phyloP scores from a whole-genome alignment of 2,888 invertebrate species.

The Xestia sexstrigata region DNA sequence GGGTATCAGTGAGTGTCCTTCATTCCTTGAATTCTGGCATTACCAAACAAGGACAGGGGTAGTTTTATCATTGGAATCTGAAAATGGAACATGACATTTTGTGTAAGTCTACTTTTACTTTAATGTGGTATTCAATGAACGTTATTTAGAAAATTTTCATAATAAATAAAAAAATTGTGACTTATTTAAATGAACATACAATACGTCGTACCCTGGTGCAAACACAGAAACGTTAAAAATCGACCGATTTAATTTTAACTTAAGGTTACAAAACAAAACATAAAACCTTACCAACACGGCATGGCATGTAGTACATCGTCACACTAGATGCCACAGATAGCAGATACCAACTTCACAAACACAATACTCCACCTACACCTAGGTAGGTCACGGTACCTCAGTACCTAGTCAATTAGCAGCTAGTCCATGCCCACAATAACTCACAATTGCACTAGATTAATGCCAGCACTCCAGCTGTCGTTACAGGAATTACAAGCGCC shows the following conservation, averaged over 20 bases:
- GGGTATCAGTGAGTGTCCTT: background rate
- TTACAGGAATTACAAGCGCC: conserved; percentile 65
- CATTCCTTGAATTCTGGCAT: background rate
- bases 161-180: background rate
- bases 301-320: too few relatives aligned
- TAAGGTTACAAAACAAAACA: background rate
- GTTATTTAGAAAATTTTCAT: too few relatives aligned
- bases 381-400: conserved; percentile 17
- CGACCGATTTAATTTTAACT: background rate
- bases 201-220: too few relatives aligned
- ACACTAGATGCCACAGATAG: background rate
- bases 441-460: conserved; percentile 71
- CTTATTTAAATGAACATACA: background rate
- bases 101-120: too few relatives aligned
- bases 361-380: conserved; percentile 34
- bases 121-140: background rate
- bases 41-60: background rate
- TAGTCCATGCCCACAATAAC: conserved; percentile 64
- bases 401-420: conserved; percentile 57
- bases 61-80: background rate
- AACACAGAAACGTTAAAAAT: background rate
- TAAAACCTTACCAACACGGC: background rate
- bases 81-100: background rate
- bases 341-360: background rate
- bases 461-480: conserved; percentile 56